A percentile compares a stretch with the other conserved stretches of the same genome.
phyloP scores from a whole-genome alignment of 2,113 vertebrate species.

The Heterotilapia buettikoferi region DNA sequence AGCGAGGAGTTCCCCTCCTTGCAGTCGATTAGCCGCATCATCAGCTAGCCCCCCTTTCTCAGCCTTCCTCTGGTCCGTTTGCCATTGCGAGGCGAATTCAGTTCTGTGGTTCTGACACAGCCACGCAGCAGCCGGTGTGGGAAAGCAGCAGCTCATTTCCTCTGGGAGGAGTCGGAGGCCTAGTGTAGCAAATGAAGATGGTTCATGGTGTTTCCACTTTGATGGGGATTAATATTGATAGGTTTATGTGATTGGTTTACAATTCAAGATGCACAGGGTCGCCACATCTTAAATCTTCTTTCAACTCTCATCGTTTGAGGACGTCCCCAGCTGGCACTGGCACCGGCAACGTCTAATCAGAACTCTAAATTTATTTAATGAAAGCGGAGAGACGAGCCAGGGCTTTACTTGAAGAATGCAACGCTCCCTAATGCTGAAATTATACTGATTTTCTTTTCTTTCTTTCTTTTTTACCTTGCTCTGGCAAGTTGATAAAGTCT shows the following conservation, averaged over 20 bases:
- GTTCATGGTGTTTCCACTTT: background rate
- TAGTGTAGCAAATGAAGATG: background rate
- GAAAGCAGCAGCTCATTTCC: background rate
- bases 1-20: conserved; percentile 91
- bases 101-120: background rate
- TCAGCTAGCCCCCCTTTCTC: conserved; percentile 79
- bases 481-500: background rate
- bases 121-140: background rate
- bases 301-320: background rate
- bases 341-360: background rate
- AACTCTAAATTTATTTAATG: conserved; percentile 20
- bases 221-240: background rate
- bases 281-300: background rate
- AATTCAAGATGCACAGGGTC: background rate
- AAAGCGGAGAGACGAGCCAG: background rate
- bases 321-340: conserved; percentile 23
- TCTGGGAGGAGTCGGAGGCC: background rate
- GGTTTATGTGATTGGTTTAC: background rate
- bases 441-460: background rate
- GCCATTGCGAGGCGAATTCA: background rate
- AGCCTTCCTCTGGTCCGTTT: background rate
- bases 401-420: conserved; percentile 6
- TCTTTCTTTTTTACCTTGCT: conserved; percentile 11
- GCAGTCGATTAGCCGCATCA: conserved; percentile 88
- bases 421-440: background rate